Conservation (phyloP, 2,797 vertebrate genomes). For the Gadopsis bispinosus region DNA sequence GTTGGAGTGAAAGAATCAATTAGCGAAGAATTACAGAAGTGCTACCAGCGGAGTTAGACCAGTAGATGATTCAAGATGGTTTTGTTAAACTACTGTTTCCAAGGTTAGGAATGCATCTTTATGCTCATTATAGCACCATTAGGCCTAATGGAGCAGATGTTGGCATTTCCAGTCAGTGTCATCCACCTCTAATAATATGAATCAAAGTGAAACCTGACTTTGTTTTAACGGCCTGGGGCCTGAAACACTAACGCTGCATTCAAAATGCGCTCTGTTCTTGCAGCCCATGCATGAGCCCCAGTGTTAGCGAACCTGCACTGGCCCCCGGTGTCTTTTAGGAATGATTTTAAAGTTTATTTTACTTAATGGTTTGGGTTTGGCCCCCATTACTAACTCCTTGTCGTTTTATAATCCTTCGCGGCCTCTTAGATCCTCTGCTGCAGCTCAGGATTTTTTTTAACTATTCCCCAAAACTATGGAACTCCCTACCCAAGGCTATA, state of each 20-base stretch:
- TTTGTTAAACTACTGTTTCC: background rate
- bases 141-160: background rate
- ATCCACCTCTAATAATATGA: background rate
- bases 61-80: background rate
- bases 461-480: no score
- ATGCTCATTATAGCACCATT: background rate
- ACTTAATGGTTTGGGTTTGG: no score
- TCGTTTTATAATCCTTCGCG: no score
- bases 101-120: background rate
- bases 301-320: no score
- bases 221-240: background rate
- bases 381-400: no score
- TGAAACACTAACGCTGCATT: no score
- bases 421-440: no score
- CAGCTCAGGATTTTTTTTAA: no score
- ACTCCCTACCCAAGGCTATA: no score
- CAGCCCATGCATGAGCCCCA: background rate
- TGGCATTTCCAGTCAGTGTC: background rate
- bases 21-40: conserved; percentile 1
- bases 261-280: background rate
- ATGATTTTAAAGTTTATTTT: no score
- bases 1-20: conserved; percentile 41
- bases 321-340: no score
- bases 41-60: background rate
- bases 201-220: background rate